phyloP scores from a whole-genome alignment of 2,113 vertebrate genomes.

The Carassius gibelio region DNA sequence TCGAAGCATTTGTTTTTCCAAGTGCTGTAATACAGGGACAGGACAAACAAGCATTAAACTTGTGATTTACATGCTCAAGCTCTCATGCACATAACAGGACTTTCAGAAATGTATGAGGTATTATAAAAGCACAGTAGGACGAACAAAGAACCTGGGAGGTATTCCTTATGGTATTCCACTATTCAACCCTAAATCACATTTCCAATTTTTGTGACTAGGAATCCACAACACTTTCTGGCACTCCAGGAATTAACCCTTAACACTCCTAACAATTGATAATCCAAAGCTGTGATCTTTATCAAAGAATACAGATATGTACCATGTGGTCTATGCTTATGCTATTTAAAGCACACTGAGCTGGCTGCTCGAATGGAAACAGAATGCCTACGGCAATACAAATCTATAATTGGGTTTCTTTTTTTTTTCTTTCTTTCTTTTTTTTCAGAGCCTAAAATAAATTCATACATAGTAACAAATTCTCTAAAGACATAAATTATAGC shows the following conservation, averaged over 20 bases:
- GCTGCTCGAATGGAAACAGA: not conserved
- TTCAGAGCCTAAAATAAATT: not conserved
- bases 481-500: not conserved
- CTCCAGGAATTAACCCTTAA: not conserved
- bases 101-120: not conserved
- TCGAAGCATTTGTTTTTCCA: not conserved
- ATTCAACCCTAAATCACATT: not conserved
- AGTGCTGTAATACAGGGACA: not conserved
- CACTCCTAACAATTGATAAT: not conserved
- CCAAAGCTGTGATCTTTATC: not conserved
- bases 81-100: not conserved
- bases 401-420: not conserved
- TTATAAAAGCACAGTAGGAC: not conserved
- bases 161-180: not conserved
- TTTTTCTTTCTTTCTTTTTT: not conserved
- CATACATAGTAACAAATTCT: not conserved
- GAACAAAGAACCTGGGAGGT: not conserved
- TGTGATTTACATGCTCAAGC: conserved; percentile 1
- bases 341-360: not conserved
- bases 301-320: not conserved
- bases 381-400: not conserved
- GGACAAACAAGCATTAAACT: not conserved
- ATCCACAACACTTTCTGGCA: not conserved
- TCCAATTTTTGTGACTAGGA: conserved; percentile 11
- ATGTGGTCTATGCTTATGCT: not conserved